Base-by-base conservation (phyloP, 2,888 invertebrate genomes). In the Drosophila borborema region DNA sequence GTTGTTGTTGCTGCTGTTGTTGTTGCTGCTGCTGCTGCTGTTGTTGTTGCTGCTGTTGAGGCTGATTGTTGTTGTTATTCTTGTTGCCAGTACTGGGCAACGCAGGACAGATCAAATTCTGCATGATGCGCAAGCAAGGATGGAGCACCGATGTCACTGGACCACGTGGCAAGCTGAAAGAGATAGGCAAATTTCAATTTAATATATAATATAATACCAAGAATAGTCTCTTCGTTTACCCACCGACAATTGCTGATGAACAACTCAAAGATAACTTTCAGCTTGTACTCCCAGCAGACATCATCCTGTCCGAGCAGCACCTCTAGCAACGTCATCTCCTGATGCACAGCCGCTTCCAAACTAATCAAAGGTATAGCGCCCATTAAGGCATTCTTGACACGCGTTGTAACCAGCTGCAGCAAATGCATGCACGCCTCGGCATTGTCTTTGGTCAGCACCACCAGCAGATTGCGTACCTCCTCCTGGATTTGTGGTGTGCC, bases 281-380 rank as follows among this genome's bases (percentile, higher is more conserved):
- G 94, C 89, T 99, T 96, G 74, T 96, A 96, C 92, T 99, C 99
- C 99, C 99, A 99, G 91, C 98, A 98, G 5, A 96, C 96, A 92
- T 99, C 99, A 90, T 98, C 97, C 80, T 98, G 97, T 84, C 98
- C 97, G 2, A 99, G 96, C 53, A 98, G 94, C 0, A 97, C 96
- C 1, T 98, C 97, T 34, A 99, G 93, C 16, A 99, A 93, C 10
- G 97, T 95, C 92, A 99, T 98, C 92, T 99, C 97, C 89, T 98
- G 98, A 5, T 98, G 95, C 1, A 98, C 97, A 3, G 96, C 95
- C 3, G 96, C 94, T 38, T 95, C 95, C 62, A 97, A 93, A 91
- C 96, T 96, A 1, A 95, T 95, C 41, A 95, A 94, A 7, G 97
- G 97, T 18, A 97, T 95, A 72, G 96, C 95, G 3, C 97, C 97